Conservation (phyloP, 1,140 invertebrate species). For the Aphis gossypii region DNA sequence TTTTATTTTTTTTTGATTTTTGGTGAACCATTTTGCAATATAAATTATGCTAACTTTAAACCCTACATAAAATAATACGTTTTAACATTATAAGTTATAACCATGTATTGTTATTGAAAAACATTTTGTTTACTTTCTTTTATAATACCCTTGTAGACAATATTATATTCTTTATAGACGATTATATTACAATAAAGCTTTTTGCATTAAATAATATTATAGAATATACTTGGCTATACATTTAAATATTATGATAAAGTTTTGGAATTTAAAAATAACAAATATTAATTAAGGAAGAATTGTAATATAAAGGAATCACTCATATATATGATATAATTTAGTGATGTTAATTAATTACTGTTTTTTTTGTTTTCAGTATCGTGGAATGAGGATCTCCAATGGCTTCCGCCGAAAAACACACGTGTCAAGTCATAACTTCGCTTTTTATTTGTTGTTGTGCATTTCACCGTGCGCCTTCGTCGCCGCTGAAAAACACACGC, state of each 20-base stretch:
- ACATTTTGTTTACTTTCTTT: neutral
- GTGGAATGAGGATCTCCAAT: slow-evolving; percentile 57
- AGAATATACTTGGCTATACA: neutral
- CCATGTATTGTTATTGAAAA: neutral
- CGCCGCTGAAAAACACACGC: too few relatives aligned
- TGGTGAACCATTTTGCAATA: neutral
- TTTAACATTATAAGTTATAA: too few relatives aligned
- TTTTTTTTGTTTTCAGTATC: slow-evolving; percentile 56
- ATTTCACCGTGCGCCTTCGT: too few relatives aligned
- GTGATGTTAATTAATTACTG: slow-evolving; percentile 23
- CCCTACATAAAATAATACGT: neutral
- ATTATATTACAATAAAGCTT: neutral
- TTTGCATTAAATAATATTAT: neutral
- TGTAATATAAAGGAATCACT: neutral
- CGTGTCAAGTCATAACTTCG: too few relatives aligned
- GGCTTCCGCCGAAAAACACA: neutral
- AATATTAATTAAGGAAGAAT: neutral
- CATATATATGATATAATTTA: slow-evolving; percentile 25
- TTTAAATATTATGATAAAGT: neutral
- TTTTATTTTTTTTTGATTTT: too few relatives aligned
- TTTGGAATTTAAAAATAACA: neutral
- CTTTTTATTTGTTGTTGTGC: too few relatives aligned
- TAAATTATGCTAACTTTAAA: neutral
- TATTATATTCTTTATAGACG: neutral
- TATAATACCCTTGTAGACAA: neutral